phyloP scores from a whole-genome alignment of 37 sponge, comb jelly and placozoan species.

The Cladorhizidae sp. region DNA sequence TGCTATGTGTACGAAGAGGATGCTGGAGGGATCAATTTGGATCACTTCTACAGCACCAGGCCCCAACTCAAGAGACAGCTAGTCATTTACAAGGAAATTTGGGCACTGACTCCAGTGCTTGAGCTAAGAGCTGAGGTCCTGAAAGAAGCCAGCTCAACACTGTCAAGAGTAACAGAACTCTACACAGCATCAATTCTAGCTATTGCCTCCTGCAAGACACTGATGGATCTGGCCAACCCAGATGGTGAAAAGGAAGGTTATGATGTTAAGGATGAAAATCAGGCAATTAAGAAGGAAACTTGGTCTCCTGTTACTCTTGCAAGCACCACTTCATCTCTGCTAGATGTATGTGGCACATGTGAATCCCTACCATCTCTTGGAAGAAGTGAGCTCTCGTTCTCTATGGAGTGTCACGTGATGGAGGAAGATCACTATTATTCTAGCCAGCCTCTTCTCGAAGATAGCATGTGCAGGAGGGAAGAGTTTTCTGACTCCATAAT shows the following conservation, averaged over 20 bases:
- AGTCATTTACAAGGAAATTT: neutral
- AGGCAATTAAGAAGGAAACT: neutral
- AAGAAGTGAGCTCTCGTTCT: slow-evolving; percentile 6
- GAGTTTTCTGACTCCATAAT: neutral
- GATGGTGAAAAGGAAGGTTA: neutral
- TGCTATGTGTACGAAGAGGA: neutral
- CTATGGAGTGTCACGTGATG: slow-evolving; percentile 4
- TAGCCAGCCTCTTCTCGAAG: neutral
- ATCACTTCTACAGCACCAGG: neutral
- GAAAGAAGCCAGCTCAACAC: neutral
- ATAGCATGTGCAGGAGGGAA: neutral
- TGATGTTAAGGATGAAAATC: neutral
- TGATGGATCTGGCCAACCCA: neutral
- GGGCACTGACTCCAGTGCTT: slow-evolving; percentile 1
- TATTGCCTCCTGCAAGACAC: neutral
- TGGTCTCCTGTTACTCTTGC: no score
- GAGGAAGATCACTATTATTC: slow-evolving; percentile 20
- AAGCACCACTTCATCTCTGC: no score
- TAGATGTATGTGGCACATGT: neutral
- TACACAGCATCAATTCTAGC: slow-evolving; percentile 2
- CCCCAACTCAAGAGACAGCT: neutral
- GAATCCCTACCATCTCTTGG: neutral
- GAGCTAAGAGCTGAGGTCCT: slow-evolving; percentile 14
- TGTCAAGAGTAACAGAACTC: neutral
- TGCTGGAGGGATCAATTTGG: neutral